A percentile compares a stretch with the other conserved stretches of the same genome.
These are phyloP conservation scores for Pangasius krempfi DNA, from an alignment of 2,797 vertebrate genomes.

Conservation along the genomic window DNA sequence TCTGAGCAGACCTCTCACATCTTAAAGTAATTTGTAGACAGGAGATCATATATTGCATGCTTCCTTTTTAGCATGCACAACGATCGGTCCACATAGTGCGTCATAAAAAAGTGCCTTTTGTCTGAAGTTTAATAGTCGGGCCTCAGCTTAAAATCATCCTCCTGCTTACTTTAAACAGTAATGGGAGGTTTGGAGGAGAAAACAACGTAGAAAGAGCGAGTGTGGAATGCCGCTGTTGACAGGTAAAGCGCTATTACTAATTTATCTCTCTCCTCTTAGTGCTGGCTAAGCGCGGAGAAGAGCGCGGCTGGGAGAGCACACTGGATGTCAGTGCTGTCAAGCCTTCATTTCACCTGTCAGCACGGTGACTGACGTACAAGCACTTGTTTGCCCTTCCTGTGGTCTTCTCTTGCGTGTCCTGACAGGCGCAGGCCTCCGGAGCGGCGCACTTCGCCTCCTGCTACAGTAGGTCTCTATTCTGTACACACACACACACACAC, in stretches of 20 bases:
- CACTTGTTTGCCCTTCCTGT: conserved; percentile 85
- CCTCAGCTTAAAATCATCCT: conserved; percentile 36
- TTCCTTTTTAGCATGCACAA: conserved; percentile 15
- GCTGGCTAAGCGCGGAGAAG: conserved; percentile 74
- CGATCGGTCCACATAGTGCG: not conserved
- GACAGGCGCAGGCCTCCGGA: conserved; percentile 76
- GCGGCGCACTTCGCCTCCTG: conserved; percentile 42
- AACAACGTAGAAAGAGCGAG: conserved; percentile 69
- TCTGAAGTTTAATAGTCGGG: conserved; percentile 21
- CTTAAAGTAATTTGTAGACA: conserved; percentile 26
- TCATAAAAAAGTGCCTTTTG: conserved; percentile 33
- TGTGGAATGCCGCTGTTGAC: conserved; percentile 75
- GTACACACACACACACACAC: conserved; percentile 47
- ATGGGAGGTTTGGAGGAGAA: conserved; percentile 59
- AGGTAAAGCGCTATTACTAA: conserved; percentile 85
- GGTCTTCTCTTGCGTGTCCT: conserved; percentile 77
- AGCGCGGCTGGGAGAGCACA: conserved; percentile 72
- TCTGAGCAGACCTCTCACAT: not conserved
- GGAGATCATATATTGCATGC: not conserved
- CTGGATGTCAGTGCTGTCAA: conserved; percentile 84
- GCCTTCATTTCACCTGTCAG: conserved; percentile 87
- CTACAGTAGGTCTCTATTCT: conserved; percentile 53
- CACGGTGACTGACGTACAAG: conserved; percentile 85
- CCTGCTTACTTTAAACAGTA: conserved; percentile 50
- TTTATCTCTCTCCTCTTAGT: conserved; percentile 87